Conservation (phyloP, 2,113 vertebrate species). For the Perognathus longimembris region DNA sequence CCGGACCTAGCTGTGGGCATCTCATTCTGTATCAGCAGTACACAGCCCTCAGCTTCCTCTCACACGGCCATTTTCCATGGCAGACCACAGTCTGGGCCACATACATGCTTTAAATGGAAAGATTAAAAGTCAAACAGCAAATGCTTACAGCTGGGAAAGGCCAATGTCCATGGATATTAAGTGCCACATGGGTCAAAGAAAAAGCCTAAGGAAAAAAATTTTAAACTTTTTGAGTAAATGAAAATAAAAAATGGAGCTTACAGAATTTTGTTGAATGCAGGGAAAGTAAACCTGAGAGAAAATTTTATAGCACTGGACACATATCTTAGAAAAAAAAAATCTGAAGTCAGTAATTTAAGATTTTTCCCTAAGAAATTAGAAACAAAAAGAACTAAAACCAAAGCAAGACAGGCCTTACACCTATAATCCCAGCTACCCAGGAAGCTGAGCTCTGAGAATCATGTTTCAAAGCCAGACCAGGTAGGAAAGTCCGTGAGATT, state of each 20-base stretch:
- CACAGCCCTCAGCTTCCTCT: background rate
- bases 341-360: background rate
- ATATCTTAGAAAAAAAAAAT: background rate
- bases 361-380: background rate
- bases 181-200: background rate
- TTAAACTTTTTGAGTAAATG: background rate
- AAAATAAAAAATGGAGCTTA: background rate
- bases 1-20: background rate
- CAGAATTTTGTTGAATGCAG: background rate
- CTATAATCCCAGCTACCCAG: no score
- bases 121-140: background rate
- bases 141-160: background rate
- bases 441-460: no score
- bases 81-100: background rate
- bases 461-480: no score
- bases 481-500: no score
- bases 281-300: background rate
- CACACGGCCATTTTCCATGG: no score
- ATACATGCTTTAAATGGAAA: background rate
- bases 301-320: background rate
- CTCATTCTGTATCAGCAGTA: background rate
- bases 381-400: constrained; percentile 15
- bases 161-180: background rate
- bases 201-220: background rate
- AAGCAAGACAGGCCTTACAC: background rate